A percentile compares a stretch with the other conserved stretches of the same genome.
phyloP scores from a whole-genome alignment of 2,113 vertebrate species.

The Pristiophorus japonicus region DNA sequence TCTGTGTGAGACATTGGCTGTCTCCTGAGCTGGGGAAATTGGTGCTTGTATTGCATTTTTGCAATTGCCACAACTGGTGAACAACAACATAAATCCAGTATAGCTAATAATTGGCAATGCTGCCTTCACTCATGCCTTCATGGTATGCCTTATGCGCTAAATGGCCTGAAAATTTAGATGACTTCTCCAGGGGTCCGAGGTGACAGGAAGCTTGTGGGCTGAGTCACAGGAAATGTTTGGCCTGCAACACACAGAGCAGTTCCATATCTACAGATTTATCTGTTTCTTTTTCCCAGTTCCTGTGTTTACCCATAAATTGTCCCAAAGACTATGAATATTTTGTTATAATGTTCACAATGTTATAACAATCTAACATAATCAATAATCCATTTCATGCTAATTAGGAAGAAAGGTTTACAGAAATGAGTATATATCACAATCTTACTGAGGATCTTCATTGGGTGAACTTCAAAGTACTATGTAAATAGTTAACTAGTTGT shows the following conservation, averaged over 20 bases:
- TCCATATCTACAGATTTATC: background rate
- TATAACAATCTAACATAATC: background rate
- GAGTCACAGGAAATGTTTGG: background rate
- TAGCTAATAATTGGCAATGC: background rate
- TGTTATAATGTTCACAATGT: background rate
- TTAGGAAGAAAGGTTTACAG: background rate
- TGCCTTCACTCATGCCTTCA: background rate
- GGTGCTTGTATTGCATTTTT: background rate
- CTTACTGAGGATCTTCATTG: background rate
- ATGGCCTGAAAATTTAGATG: background rate
- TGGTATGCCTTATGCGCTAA: background rate
- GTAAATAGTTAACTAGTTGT: background rate
- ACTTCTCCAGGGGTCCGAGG: background rate
- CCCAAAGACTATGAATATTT: background rate
- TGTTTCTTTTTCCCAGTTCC: background rate
- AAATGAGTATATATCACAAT: background rate
- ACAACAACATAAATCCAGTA: background rate
- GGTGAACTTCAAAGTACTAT: background rate
- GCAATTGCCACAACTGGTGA: background rate
- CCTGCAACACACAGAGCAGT: background rate
- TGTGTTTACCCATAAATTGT: background rate
- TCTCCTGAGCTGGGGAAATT: background rate
- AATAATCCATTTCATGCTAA: background rate
- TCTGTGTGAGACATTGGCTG: background rate
- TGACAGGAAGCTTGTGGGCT: background rate